Percentiles rank a stretch among this genome's conserved stretches.
phyloP scores from a whole-genome alignment of 2,888 invertebrate species.

The Lymantria dispar region DNA sequence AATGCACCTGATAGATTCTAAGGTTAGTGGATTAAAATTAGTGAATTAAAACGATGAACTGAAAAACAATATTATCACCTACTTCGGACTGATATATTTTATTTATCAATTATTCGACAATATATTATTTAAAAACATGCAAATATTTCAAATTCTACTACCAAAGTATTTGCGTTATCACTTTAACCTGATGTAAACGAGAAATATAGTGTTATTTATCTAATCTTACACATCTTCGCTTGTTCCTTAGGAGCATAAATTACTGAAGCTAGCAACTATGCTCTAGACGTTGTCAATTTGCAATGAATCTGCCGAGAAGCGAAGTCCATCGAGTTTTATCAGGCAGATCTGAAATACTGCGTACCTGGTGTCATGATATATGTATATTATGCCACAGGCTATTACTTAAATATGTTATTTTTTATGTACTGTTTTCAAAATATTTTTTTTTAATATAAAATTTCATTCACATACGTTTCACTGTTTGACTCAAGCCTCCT shows the following conservation, averaged over 20 bases:
- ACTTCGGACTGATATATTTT: too few relatives aligned
- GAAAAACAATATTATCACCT: too few relatives aligned
- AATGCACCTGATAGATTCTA: too few relatives aligned
- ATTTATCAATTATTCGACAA: too few relatives aligned
- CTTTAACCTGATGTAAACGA: conserved; percentile 53
- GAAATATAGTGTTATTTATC: conserved; percentile 54
- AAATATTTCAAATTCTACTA: conserved; percentile 14
- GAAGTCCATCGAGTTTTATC: conserved; percentile 57
- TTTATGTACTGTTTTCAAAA: too few relatives aligned
- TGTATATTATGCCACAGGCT: neutral
- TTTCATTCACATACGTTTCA: too few relatives aligned
- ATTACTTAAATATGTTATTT: neutral
- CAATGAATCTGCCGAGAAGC: conserved; percentile 51
- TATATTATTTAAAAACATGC: neutral
- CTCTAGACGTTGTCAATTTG: conserved; percentile 59
- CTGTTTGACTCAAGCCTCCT: too few relatives aligned
- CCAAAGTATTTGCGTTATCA: conserved; percentile 43
- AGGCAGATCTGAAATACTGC: neutral
- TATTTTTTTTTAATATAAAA: too few relatives aligned
- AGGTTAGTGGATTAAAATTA: too few relatives aligned
- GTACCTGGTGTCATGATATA: neutral
- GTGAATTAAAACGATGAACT: too few relatives aligned
- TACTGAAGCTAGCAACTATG: conserved; percentile 41
- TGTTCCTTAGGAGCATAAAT: conserved; percentile 55
- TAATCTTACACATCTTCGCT: conserved; percentile 69